These are phyloP conservation scores for Propithecus deckenii DNA, from an alignment of 2,797 vertebrate species.

Conservation along the genomic window DNA sequence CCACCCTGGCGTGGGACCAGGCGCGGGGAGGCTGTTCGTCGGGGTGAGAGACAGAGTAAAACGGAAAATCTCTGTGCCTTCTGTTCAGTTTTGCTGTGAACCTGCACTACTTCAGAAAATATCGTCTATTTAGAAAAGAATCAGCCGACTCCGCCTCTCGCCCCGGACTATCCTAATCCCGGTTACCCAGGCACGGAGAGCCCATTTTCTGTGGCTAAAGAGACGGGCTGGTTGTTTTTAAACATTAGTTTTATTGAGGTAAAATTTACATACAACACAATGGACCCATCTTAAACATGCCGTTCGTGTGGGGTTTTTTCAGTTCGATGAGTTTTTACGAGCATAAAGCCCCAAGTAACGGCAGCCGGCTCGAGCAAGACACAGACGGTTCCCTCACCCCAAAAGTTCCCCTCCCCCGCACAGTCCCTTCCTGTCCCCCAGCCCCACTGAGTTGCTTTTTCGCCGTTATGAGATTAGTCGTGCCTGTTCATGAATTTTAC, in stretches of 20 bases:
- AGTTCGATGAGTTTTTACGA: background rate
- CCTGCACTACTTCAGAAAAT: background rate
- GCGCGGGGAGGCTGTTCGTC: background rate
- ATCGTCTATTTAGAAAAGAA: background rate
- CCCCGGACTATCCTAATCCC: background rate
- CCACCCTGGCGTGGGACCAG: background rate
- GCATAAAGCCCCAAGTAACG: background rate
- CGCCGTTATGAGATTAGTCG: background rate
- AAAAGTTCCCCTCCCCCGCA: background rate
- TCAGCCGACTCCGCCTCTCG: rapidly evolving
- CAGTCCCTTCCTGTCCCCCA: background rate
- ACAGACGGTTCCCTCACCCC: background rate
- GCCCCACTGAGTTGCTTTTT: background rate
- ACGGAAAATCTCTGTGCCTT: background rate
- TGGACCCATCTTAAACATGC: background rate
- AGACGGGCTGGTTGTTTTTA: background rate
- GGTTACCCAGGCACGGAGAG: background rate
- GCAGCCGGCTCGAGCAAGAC: background rate
- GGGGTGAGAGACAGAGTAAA: background rate
- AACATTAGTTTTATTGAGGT: background rate
- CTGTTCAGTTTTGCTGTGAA: background rate
- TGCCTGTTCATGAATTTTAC: background rate
- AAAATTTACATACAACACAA: constrained; percentile 38
- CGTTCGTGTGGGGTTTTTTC: background rate
- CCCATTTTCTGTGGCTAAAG: background rate